Evolutionary conservation across 2,113 vertebrate species (phyloP).

Genomic region (Nanorana parkeri): DNA sequence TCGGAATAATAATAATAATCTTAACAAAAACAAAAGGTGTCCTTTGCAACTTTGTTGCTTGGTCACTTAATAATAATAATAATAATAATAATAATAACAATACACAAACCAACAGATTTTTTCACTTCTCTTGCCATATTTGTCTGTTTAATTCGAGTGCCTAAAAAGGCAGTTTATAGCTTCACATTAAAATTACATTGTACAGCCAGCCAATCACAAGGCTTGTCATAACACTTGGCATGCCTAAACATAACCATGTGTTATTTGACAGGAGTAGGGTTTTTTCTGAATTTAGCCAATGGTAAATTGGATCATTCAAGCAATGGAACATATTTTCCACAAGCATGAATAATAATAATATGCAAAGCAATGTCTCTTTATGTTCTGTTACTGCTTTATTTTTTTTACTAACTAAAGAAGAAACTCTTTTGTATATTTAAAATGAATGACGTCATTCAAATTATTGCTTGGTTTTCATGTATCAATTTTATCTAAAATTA

Average conservation of each 20-base stretch:
- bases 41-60: no score
- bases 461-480: no score
- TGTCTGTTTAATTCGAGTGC: no score
- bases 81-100: neutral
- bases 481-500: no score
- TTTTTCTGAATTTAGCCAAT: conserved; percentile 27
- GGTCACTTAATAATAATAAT: no score
- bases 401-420: no score
- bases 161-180: no score
- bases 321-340: conserved; percentile 15
- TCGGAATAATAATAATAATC: no score
- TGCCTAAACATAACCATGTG: neutral
- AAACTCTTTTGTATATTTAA: neutral
- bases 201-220: conserved; percentile 8
- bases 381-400: no score
- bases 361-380: neutral
- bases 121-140: neutral
- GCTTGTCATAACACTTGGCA: conserved; percentile 30
- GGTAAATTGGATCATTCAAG: conserved; percentile 9
- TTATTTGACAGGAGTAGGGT: conserved; percentile 26
- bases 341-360: neutral
- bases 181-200: neutral
- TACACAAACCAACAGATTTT: neutral
- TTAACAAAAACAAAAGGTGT: no score
- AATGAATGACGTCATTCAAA: no score